Evolutionary conservation across 2,888 invertebrate species (phyloP), one percentile per base, ranked within the genome.

Genomic region (Drosophila vallismaia): DNA sequence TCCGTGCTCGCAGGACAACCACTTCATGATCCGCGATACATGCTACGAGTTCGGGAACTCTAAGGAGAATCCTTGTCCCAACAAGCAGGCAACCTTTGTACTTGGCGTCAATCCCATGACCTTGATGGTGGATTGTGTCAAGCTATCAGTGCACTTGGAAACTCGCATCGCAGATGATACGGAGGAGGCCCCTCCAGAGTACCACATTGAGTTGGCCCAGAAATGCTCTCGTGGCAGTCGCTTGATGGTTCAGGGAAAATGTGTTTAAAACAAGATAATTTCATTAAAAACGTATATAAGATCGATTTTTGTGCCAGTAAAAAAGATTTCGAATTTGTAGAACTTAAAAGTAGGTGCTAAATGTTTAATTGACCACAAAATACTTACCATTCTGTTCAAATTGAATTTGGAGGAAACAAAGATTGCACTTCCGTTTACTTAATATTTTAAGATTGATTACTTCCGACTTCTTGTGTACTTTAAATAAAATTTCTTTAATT

Each of bases 71-170:
- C 71, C 92, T 77, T 85, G 84, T 1, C 84, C 84, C 9, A 55
- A 75, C 33, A 76, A 78, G 40, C 89, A 91, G 36, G 88, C 91
- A 0, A 90, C 91, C 0, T 92, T 90, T 12, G 92, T 93, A 1
- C 90, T 95, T 12, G 93, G 93, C 4, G 93, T 95, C 0, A 94
- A 95, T 86, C 93, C 93, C 0, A 93, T 92, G 0, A 94, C 93
- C 0, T 89, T 94, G 51, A 89, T 92, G 51, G 85, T 95, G 1
- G 92, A 93, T 70, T 96, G 95, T 82, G 91, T 93, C 0, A 83
- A 87, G 59, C 66, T 86, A 8, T 91, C 90, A 0, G 49, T 78
- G 31, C 77, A 83, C 9, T 54, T 90, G 19, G 75, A 45, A n/a
- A 88, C 83, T 0, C 91, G 93, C 48, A 89, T 93, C 33, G 86